Evolutionary conservation across 2,113 vertebrate species (phyloP).

Genomic region (Podocnemis expansa): DNA sequence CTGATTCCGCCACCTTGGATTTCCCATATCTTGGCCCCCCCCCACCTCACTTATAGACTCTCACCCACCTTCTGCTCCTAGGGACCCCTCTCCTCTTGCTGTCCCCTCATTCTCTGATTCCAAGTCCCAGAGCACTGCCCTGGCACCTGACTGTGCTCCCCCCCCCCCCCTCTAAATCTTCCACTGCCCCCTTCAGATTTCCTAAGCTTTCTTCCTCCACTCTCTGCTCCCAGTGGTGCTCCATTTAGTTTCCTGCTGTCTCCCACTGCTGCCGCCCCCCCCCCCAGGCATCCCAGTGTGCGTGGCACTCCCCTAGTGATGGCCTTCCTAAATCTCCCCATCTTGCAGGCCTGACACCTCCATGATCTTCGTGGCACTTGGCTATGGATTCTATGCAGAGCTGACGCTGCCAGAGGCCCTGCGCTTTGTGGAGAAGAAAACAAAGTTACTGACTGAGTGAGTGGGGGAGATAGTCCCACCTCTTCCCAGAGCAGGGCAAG

Average conservation of each 20-base stretch:
- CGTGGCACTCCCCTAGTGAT: no score
- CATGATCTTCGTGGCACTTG: constrained; percentile 85
- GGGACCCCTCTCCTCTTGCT: no score
- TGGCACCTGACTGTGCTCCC: neutral
- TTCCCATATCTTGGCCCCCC: neutral
- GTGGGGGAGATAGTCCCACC: neutral
- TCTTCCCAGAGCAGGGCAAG: neutral
- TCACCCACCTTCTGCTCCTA: neutral
- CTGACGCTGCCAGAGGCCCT: constrained; percentile 87
- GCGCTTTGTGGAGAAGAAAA: constrained; percentile 89
- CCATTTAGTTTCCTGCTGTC: neutral
- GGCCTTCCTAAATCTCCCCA: neutral
- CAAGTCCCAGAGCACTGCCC: no score
- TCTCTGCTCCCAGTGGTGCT: no score
- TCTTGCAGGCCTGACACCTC: constrained; percentile 82
- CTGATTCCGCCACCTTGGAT: no score
- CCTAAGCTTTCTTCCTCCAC: neutral
- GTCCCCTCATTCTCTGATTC: no score
- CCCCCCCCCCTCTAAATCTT: neutral
- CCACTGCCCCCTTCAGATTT: no score
- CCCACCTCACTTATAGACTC: neutral
- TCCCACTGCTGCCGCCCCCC: neutral
- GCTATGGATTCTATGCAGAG: constrained; percentile 91
- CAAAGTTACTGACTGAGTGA: constrained; percentile 86
- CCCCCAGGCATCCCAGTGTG: neutral